Base-by-base conservation (phyloP, 2,797 vertebrate species). In the Synaphobranchus kaupii region DNA sequence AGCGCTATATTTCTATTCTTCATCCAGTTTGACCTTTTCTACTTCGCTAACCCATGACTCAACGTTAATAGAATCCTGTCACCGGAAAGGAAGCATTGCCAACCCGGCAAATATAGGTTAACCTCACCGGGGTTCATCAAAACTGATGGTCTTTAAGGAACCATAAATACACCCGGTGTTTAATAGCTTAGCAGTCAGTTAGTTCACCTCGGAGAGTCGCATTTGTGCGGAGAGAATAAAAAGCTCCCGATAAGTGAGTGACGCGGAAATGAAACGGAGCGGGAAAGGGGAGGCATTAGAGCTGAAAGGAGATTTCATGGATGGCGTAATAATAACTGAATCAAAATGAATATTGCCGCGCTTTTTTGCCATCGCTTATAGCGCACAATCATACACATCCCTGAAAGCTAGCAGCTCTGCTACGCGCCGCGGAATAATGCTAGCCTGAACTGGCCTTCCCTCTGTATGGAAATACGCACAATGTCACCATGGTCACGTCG, bases 171-270 rank as follows among this genome's bases (percentile, higher is more conserved):
- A 17, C 47, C 44, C 8, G 20, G 47, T 81, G 78, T 81, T 48
- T 81, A 48, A 81, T 81, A 81, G 78, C n/a, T 48, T 48, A 84
- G 58, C 54, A 84, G 28, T 84, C 83, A 84, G 54, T 84, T 84
- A 56, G 54, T 39, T 17, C 54, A 25, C 34, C 52, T 22, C 22
- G 20, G 83, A 66, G 28, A 84, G 34, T 54, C 34, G 9, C 56
- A 44, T 39, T 39, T 66, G 83, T 5, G 58, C 83, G 47, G 60
- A 47, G 73, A 44, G 66, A 84, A 81, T 39, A 66, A 44, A 60
- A 84, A 47, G 56, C 17, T 15, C 73, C 73, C 56, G 66, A 66
- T 63, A 60, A 60, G 52, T 17, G 73, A 78, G 73, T 39, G 83
- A 84, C 34, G 54, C 56, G 7, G 31, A 66, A 84, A 12, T 60